phyloP scores from a whole-genome alignment of 2,888 invertebrate genomes.

The Drosophila kanekoi region DNA sequence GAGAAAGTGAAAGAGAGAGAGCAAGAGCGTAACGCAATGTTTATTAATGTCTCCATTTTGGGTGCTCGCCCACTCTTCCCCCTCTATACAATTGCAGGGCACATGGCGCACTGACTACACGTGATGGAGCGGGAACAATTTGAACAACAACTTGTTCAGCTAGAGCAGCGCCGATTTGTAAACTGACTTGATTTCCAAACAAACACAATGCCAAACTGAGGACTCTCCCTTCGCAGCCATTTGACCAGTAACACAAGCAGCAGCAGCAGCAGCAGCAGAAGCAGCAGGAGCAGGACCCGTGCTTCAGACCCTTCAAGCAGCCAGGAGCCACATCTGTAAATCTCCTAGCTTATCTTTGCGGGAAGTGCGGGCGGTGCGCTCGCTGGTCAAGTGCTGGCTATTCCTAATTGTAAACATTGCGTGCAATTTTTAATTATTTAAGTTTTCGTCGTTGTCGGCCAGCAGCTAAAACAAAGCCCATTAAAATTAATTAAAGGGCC shows the following conservation, averaged over 20 bases:
- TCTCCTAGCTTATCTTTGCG: background rate
- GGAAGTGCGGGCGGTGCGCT: background rate
- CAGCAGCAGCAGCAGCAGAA: slow-evolving; percentile 9
- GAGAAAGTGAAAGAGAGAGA: background rate
- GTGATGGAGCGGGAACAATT: slow-evolving; percentile 89
- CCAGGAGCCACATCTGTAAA: slow-evolving; percentile 1
- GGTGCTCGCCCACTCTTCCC: slow-evolving; percentile 16
- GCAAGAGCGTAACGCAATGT: slow-evolving; percentile 5
- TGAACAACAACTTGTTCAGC: slow-evolving; percentile 85
- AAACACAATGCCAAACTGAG: slow-evolving; percentile 80
- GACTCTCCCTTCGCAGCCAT: slow-evolving; percentile 55
- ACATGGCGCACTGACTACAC: slow-evolving; percentile 97
- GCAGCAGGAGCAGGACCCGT: background rate
- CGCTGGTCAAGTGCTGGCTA: slow-evolving; percentile 65
- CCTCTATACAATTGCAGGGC: slow-evolving; percentile 86
- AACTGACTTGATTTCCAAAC: slow-evolving; percentile 57
- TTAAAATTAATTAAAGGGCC: slow-evolving; percentile 81
- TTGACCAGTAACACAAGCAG: too few relatives aligned
- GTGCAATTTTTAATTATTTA: slow-evolving; percentile 84
- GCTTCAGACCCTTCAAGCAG: slow-evolving; percentile 22
- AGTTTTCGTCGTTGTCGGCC: slow-evolving; percentile 71
- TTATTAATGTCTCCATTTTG: slow-evolving; percentile 37
- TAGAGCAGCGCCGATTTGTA: slow-evolving; percentile 62
- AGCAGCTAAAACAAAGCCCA: slow-evolving; percentile 68
- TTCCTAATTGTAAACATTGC: slow-evolving; percentile 82